These are phyloP conservation scores for Seriola dumerili DNA, from an alignment of 2,113 vertebrate species.

Conservation along the genomic window DNA sequence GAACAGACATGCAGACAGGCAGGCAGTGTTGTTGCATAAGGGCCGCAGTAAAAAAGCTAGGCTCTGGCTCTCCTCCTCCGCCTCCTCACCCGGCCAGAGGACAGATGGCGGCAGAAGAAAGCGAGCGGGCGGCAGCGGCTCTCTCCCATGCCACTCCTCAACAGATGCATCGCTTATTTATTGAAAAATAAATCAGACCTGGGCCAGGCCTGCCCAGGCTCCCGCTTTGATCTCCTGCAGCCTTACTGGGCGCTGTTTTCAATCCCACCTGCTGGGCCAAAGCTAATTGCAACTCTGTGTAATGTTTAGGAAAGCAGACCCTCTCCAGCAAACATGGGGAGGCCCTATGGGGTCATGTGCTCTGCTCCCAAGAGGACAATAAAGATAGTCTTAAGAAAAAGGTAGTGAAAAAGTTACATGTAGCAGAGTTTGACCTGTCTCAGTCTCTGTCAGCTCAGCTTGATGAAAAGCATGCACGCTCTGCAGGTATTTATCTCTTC, in stretches of 20 bases:
- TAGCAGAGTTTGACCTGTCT: slow-evolving; percentile 5
- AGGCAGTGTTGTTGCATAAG: slow-evolving; percentile 69
- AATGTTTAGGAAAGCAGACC: slow-evolving; percentile 54
- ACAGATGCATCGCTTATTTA: slow-evolving; percentile 73
- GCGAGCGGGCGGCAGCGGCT: slow-evolving; percentile 17
- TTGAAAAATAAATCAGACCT: slow-evolving; percentile 64
- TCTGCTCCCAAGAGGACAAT: slow-evolving; percentile 23
- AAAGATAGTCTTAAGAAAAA: slow-evolving; percentile 17
- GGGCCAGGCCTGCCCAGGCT: slow-evolving; percentile 34
- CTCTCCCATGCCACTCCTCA: slow-evolving; percentile 55
- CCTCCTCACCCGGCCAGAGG: slow-evolving; percentile 54
- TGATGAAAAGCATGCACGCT: slow-evolving; percentile 23
- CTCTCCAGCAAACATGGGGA: background rate
- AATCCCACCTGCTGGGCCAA: slow-evolving; percentile 56
- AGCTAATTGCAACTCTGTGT: slow-evolving; percentile 52
- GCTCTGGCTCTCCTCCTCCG: slow-evolving; percentile 49
- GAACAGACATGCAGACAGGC: slow-evolving; percentile 64
- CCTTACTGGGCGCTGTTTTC: slow-evolving; percentile 35
- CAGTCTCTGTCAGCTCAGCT: slow-evolving; percentile 17
- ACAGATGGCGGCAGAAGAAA: slow-evolving; percentile 75
- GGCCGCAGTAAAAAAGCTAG: slow-evolving; percentile 7
- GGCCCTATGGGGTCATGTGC: slow-evolving; percentile 1
- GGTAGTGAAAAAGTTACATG: slow-evolving; percentile 4
- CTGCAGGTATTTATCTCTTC: slow-evolving; percentile 5
- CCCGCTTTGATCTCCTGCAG: slow-evolving; percentile 64